phyloP scores from a whole-genome alignment of 2,888 invertebrate species.

The Hydriomena furcata region DNA sequence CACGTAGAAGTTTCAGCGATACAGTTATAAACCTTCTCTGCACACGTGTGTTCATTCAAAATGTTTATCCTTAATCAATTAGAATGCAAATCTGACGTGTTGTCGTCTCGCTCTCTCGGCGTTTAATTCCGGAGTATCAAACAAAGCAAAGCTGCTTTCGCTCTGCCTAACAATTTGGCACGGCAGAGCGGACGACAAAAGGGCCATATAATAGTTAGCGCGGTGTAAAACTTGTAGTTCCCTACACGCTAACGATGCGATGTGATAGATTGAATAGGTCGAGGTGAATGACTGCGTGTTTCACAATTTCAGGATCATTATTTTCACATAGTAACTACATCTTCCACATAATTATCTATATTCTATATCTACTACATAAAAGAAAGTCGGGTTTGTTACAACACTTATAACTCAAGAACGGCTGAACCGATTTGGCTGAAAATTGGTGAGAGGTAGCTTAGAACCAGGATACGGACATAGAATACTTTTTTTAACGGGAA shows the following conservation, averaged over 20 bases:
- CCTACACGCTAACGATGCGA: conserved; percentile 19
- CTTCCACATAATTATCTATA: too few species aligned
- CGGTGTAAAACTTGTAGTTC: conserved; percentile 30
- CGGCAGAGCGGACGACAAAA: conserved; percentile 40
- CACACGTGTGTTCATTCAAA: too few species aligned
- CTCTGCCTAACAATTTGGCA: conserved; percentile 41
- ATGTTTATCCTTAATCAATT: background rate
- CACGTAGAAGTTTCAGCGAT: too few species aligned
- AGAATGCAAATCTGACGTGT: conserved; percentile 13
- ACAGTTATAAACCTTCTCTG: too few species aligned
- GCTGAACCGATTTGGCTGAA: too few species aligned
- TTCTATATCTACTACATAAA: too few species aligned
- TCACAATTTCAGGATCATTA: background rate
- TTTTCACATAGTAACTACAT: background rate
- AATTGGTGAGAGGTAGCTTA: too few species aligned
- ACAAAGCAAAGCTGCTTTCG: conserved; percentile 35
- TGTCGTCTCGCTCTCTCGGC: background rate
- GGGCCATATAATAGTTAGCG: conserved; percentile 18
- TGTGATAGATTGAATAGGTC: background rate
- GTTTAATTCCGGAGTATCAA: conserved; percentile 22
- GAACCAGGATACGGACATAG: too few species aligned
- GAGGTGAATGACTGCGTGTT: background rate
- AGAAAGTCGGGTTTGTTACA: too few species aligned
- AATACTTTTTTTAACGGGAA: too few species aligned
- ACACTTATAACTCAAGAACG: too few species aligned